Percentiles rank a stretch among this genome's conserved stretches.
These are phyloP conservation scores for Drosophila ogumai DNA, from an alignment of 1,140 invertebrate genomes.

Conservation along the genomic window DNA sequence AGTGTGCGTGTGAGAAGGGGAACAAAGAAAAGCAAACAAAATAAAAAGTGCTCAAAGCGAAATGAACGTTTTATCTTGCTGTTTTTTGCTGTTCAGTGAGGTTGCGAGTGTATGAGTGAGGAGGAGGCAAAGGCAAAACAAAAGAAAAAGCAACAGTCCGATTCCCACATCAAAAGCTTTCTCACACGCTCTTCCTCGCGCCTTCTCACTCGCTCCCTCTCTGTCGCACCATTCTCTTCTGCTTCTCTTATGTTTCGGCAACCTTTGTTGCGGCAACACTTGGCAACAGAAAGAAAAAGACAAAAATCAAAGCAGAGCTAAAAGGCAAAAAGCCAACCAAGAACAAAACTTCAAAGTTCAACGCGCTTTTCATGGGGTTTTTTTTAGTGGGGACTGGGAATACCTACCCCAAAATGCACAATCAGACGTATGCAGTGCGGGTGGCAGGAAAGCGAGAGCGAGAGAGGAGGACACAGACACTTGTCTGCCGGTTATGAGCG, in stretches of 20 bases:
- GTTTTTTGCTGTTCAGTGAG: constrained; percentile 9
- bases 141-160: constrained; percentile 43
- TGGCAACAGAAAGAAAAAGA: constrained; percentile 1
- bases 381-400: constrained; percentile 2
- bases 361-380: constrained; percentile 47
- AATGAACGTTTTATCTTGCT: constrained; percentile 40
- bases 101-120: constrained; percentile 5
- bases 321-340: constrained; percentile 27
- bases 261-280: constrained; percentile 54
- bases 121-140: constrained; percentile 22
- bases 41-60: constrained; percentile 51
- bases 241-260: constrained; percentile 46
- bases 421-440: not conserved
- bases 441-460: not conserved
- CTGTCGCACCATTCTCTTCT: constrained; percentile 32
- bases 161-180: constrained; percentile 61
- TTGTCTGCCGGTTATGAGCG: constrained; percentile 61
- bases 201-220: constrained; percentile 20
- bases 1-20: constrained; percentile 31
- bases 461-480: constrained; percentile 30
- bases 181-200: constrained; percentile 14
- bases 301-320: constrained; percentile 24
- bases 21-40: constrained; percentile 69
- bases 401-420: constrained; percentile 35
- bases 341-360: constrained; percentile 68